A percentile compares a stretch with the other conserved stretches of the same genome.
Conservation (phyloP, 2,113 vertebrate genomes). For the Sigmodon hispidus region DNA sequence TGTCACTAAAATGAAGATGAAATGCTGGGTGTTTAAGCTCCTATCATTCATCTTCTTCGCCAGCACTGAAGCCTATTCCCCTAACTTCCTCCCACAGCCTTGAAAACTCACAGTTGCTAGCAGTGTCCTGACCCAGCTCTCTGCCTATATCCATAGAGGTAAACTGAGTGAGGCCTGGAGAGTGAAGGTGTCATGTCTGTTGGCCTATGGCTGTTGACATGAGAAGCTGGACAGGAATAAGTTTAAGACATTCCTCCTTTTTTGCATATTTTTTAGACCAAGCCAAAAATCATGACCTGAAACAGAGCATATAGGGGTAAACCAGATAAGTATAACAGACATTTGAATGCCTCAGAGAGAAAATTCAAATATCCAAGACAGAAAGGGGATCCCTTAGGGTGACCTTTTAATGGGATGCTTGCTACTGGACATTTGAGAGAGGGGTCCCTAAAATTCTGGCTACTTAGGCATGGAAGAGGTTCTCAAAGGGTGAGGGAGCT, state of each 20-base stretch:
- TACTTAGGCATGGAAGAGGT: background rate
- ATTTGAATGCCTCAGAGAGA: background rate
- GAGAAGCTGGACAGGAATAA: background rate
- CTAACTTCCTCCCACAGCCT: background rate
- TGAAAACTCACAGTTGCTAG: background rate
- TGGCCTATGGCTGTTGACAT: rapidly evolving
- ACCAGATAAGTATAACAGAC: too few species aligned
- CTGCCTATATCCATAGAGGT: rapidly evolving
- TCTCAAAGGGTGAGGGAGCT: background rate
- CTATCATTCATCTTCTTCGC: background rate
- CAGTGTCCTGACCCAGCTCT: background rate
- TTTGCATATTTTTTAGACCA: background rate
- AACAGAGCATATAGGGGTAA: background rate
- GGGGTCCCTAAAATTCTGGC: background rate
- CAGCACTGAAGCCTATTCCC: background rate
- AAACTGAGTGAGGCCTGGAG: background rate
- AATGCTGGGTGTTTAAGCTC: background rate
- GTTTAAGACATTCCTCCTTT: rapidly evolving
- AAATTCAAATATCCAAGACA: background rate
- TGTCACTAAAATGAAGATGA: background rate
- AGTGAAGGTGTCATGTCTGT: too few species aligned
- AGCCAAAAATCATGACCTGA: background rate
- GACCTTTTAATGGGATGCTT: background rate
- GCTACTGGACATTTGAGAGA: background rate
- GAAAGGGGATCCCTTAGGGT: background rate